Conservation (phyloP, 2,888 invertebrate species). For the Laspeyria flexula region DNA sequence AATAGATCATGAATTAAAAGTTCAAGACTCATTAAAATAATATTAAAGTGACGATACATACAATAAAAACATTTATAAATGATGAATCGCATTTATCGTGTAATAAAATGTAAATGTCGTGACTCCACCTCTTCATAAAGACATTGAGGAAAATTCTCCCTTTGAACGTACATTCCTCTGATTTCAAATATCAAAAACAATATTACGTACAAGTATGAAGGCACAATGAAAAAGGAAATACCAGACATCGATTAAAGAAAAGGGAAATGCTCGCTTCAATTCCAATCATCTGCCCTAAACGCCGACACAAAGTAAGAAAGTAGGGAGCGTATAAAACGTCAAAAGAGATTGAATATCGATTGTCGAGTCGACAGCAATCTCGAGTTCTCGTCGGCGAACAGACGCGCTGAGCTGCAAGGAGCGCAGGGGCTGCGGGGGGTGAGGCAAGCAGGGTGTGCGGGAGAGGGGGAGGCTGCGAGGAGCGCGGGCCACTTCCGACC, state of each 20-base stretch:
- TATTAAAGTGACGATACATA: slow-evolving; percentile 16
- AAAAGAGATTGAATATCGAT: slow-evolving; percentile 86
- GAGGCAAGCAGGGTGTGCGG: slow-evolving; percentile 29
- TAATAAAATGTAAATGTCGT: slow-evolving; percentile 36
- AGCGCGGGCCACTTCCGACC: slow-evolving; percentile 68
- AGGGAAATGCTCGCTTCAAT: slow-evolving; percentile 63
- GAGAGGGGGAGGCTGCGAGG: slow-evolving; percentile 37
- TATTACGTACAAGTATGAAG: slow-evolving; percentile 23
- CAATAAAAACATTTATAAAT: slow-evolving; percentile 30
- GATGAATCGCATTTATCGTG: slow-evolving; percentile 35
- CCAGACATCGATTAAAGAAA: slow-evolving; percentile 62
- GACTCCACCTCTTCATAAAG: slow-evolving; percentile 14
- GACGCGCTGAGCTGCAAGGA: slow-evolving; percentile 43
- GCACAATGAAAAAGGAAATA: slow-evolving; percentile 54
- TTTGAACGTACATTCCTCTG: slow-evolving; percentile 12
- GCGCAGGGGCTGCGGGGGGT: slow-evolving; percentile 26
- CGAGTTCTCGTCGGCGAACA: slow-evolving; percentile 50
- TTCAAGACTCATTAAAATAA: slow-evolving; percentile 30
- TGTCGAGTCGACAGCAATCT: slow-evolving; percentile 81
- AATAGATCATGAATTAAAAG: slow-evolving; percentile 14
- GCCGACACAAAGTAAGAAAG: slow-evolving; percentile 80
- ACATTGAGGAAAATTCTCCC: slow-evolving; percentile 6
- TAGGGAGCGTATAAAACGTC: slow-evolving; percentile 79
- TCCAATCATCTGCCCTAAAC: slow-evolving; percentile 75
- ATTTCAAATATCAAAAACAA: slow-evolving; percentile 9